Evolutionary conservation across 2,888 invertebrate genomes (phyloP).

Genomic region (Keiferia lycopersicella): DNA sequence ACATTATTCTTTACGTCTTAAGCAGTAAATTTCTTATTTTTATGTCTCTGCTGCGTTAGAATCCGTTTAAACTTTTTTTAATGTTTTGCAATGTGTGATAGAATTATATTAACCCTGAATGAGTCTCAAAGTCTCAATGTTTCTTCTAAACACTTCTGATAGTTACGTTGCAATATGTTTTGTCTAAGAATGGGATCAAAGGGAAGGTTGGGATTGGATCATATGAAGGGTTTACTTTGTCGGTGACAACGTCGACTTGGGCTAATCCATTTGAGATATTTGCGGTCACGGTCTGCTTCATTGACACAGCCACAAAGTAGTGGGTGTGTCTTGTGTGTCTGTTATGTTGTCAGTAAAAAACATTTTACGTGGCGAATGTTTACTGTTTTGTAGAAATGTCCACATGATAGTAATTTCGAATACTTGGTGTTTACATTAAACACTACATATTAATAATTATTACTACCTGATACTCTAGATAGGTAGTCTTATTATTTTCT

Average conservation of each 20-base stretch:
- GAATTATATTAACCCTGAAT: neutral
- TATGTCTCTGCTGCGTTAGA: conserved; percentile 5
- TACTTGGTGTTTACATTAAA: too few relatives aligned
- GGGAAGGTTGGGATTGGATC: neutral
- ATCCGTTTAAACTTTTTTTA: conserved; percentile 1
- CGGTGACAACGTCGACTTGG: conserved; percentile 18
- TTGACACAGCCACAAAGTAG: neutral
- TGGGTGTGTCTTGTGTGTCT: neutral
- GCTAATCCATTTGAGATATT: conserved; percentile 46
- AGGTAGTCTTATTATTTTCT: too few relatives aligned
- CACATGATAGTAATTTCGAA: too few relatives aligned
- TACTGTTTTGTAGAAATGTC: too few relatives aligned
- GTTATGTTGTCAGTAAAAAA: neutral
- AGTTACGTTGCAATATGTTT: neutral
- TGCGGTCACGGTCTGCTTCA: conserved; percentile 25
- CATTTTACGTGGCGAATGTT: neutral
- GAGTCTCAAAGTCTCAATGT: neutral
- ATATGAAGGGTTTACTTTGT: conserved; percentile 6
- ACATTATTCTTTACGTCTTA: conserved; percentile 27
- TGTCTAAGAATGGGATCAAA: neutral
- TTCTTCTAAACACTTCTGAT: neutral
- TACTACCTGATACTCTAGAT: too few relatives aligned
- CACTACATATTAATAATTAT: too few relatives aligned
- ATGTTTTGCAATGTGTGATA: neutral
- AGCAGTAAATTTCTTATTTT: conserved; percentile 23